phyloP scores from a whole-genome alignment of 2,888 invertebrate species.

The Sycophila texana region DNA sequence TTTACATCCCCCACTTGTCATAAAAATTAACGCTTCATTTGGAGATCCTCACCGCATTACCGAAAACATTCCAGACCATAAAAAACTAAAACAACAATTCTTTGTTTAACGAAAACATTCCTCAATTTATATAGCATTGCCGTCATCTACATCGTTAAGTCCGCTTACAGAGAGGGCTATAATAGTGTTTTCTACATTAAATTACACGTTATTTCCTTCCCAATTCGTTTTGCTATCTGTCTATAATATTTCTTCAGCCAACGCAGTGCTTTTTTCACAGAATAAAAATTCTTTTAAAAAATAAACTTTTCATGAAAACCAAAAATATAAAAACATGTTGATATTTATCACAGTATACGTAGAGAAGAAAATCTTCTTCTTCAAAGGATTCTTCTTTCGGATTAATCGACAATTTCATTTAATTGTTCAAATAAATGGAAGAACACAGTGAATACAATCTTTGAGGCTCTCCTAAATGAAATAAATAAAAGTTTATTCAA shows the following conservation, averaged over 20 bases:
- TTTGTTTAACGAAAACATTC: too few relatives aligned
- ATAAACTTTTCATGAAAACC: neutral
- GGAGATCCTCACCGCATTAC: slow-evolving; percentile 47
- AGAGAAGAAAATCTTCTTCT: slow-evolving; percentile 27
- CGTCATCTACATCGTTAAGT: slow-evolving; percentile 10
- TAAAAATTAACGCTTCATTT: slow-evolving; percentile 53
- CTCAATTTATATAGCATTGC: too few relatives aligned
- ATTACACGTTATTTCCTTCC: neutral
- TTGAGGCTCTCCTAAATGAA: slow-evolving; percentile 44
- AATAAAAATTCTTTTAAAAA: too few relatives aligned
- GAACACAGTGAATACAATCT: slow-evolving; percentile 18
- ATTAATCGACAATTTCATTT: neutral
- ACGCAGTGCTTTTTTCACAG: too few relatives aligned
- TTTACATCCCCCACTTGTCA: slow-evolving; percentile 54
- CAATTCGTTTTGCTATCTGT: too few relatives aligned
- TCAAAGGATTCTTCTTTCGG: slow-evolving; percentile 10
- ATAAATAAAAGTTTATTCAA: slow-evolving; percentile 36
- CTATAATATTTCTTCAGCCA: too few relatives aligned
- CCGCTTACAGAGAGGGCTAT: too few relatives aligned
- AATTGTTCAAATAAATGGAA: slow-evolving; percentile 9
- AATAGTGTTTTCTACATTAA: slow-evolving; percentile 28
- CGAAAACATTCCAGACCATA: slow-evolving; percentile 27
- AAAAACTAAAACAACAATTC: neutral
- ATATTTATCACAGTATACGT: slow-evolving; percentile 50
- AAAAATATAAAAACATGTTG: neutral